Conservation (phyloP, 2,113 vertebrate species). For the Sphaerodactylus townsendi region DNA sequence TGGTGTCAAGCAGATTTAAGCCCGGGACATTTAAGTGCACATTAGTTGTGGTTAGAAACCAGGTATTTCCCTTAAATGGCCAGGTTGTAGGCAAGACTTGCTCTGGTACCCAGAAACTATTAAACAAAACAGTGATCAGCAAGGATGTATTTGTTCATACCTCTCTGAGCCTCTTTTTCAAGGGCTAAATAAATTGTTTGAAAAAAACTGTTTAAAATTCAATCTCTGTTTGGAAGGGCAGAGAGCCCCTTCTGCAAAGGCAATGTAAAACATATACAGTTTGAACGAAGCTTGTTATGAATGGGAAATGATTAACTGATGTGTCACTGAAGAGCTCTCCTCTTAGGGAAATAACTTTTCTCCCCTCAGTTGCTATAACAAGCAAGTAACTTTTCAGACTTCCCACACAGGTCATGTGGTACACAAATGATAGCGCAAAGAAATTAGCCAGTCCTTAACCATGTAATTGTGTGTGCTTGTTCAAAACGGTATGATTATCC, state of each 20-base stretch:
- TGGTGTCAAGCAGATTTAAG: not conserved
- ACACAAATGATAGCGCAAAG: not conserved
- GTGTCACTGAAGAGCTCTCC: not conserved
- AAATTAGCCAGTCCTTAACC: not conserved
- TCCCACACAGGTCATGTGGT: not conserved
- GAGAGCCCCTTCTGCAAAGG: not conserved
- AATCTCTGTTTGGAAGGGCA: not conserved
- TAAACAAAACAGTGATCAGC: not conserved
- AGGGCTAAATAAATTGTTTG: not conserved
- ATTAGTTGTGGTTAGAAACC: not conserved
- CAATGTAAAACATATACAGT: not conserved
- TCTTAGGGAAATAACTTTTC: not conserved
- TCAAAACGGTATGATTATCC: not conserved
- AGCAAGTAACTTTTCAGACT: not conserved
- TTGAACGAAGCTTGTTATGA: not conserved
- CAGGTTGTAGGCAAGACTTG: not conserved
- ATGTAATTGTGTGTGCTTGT: not conserved
- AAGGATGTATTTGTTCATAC: not conserved
- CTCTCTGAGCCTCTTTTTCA: not conserved
- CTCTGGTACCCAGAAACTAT: too few species aligned
- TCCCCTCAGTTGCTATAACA: conserved; percentile 2
- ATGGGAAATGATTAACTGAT: not conserved
- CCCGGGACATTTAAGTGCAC: not conserved
- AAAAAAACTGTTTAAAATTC: too few species aligned
- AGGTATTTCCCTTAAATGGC: not conserved